Base-by-base conservation (phyloP, 2,113 vertebrate genomes). In the Orycteropus afer region DNA sequence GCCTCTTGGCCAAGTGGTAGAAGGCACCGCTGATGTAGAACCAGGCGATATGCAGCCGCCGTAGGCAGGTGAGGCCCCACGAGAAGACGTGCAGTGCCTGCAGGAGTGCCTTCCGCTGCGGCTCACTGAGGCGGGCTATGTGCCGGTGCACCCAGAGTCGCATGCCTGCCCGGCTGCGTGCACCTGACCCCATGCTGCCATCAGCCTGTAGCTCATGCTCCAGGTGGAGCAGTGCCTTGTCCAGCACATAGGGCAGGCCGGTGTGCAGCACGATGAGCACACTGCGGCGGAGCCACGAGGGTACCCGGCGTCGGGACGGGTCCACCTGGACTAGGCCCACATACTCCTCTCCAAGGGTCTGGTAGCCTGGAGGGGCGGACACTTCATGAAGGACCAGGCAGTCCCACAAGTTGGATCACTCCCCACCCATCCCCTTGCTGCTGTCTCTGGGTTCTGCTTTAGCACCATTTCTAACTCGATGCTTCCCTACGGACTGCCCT, bases 301-400 rank as follows among this genome's bases (percentile, higher is more conserved):
- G 99, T 53, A 99, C 98, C 1, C 74, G 98, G 3, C 93, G 98
- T 94, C 93, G 97, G 22, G 98, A 98, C 0, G 99, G 98, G 96
- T 99, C 99, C 23, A 99, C 99, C 97, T 99, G 99, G 29, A 99
- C 47, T 10, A 99, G 96, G 91, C 97, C 98, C 4, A 99, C 99
- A 0, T 99, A 99, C 92, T 99, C 99, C 87, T 99, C 99, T 0
- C 99, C 99, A 34, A 99, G 99, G 0, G 99, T 99, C 97, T 99
- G 99, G 94, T 98, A 99, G 86, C 99, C 99, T 99, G 81, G 4
- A 40, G 17, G n/a, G 0, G 7, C 7, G 2, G 29, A 20, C 34
- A 53, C 17, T 42, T 34, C 61, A 65, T 65, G 61, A 71, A 37
- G 69, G 37, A n/a, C n/a, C 11, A 37, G 34, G 34, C 65, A 53